A percentile compares a stretch with the other conserved stretches of the same genome.
These are phyloP conservation scores for Philaenus spumarius DNA, from an alignment of 1,140 invertebrate species.

Conservation along the genomic window DNA sequence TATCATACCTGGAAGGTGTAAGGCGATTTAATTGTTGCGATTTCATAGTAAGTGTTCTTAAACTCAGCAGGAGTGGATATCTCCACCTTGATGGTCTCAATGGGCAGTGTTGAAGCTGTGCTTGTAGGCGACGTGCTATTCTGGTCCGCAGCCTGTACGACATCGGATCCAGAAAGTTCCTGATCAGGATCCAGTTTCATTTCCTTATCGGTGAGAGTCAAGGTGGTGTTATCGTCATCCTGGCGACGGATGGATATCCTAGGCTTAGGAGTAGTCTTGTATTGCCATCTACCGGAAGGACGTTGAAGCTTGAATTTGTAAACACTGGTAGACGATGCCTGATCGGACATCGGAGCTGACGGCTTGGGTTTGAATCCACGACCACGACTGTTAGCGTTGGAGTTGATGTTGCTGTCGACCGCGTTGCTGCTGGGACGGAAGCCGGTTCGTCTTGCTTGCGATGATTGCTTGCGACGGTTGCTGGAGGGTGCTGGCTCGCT, in stretches of 20 bases:
- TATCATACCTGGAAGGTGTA: conserved; percentile 85
- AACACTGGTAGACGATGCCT: conserved; percentile 46
- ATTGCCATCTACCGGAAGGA: conserved; percentile 75
- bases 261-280: conserved; percentile 80
- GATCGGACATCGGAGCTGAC: background rate
- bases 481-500: conserved; percentile 46
- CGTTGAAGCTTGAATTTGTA: conserved; percentile 71
- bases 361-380: conserved; percentile 5
- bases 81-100: conserved; percentile 75
- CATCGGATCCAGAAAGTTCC: conserved; percentile 24
- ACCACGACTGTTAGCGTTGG: background rate
- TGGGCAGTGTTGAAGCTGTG: conserved; percentile 45
- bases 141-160: conserved; percentile 23
- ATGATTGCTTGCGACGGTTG: conserved; percentile 21
- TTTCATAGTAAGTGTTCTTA: conserved; percentile 75
- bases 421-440: conserved; percentile 7
- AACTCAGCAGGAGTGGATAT: conserved; percentile 80
- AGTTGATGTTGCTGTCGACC: conserved; percentile 3
- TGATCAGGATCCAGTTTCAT: conserved; percentile 28
- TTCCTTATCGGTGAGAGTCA: conserved; percentile 38
- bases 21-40: conserved; percentile 82
- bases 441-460: background rate
- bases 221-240: conserved; percentile 45
- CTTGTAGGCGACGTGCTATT: conserved; percentile 25
- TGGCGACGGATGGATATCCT: conserved; percentile 71